Evolutionary conservation across 1,140 invertebrate genomes (phyloP).

Genomic region (Cylas formicarius): DNA sequence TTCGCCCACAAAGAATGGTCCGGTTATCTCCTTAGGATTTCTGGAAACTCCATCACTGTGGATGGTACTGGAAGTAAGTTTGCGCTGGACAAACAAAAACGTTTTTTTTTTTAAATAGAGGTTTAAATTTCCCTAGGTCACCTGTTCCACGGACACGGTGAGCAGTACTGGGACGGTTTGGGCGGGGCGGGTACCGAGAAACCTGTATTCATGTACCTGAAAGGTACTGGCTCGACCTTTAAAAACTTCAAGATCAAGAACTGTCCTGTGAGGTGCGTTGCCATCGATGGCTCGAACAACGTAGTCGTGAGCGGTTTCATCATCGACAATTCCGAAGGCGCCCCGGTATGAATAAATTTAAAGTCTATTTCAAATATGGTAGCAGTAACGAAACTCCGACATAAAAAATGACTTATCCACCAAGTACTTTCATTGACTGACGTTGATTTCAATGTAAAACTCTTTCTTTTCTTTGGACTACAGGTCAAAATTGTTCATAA

Average conservation of each 20-base stretch:
- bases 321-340: slow-evolving; percentile 4
- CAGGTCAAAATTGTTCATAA: too few species aligned
- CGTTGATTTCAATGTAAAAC: too few species aligned
- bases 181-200: slow-evolving; percentile 3
- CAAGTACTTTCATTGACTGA: too few species aligned
- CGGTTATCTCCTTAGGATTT: slow-evolving; percentile 8
- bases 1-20: background rate
- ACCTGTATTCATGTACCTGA: slow-evolving; percentile 5
- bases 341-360: too few species aligned
- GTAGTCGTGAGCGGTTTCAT: slow-evolving; percentile 2
- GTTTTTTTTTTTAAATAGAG: too few species aligned
- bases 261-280: slow-evolving; percentile 1
- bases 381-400: too few species aligned
- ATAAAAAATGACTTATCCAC: too few species aligned
- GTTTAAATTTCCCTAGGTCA: too few species aligned
- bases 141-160: slow-evolving; percentile 2
- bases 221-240: slow-evolving; percentile 3
- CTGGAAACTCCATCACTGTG: background rate
- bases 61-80: slow-evolving; percentile 6
- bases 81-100: too few species aligned
- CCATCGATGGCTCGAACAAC: slow-evolving; percentile 6
- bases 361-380: too few species aligned
- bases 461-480: too few species aligned
- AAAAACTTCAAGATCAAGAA: background rate
- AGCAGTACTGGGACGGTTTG: slow-evolving; percentile 4